A percentile compares a stretch with the other conserved stretches of the same genome.
phyloP scores from a whole-genome alignment of 2,797 vertebrate species.

The Enteromius viviparus region DNA sequence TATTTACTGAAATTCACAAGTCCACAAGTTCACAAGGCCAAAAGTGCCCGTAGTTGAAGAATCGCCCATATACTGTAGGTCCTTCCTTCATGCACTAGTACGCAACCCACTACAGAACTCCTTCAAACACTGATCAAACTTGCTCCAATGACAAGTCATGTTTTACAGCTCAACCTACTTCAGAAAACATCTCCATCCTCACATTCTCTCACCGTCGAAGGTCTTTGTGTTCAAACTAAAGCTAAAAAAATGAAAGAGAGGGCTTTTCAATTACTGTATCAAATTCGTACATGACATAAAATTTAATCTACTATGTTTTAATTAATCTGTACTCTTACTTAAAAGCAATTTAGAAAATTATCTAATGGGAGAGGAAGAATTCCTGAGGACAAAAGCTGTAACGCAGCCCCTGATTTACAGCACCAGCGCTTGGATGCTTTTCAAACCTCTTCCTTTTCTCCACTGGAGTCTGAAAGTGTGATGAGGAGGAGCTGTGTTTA shows the following conservation, averaged over 20 bases:
- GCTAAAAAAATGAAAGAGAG: constrained; percentile 66
- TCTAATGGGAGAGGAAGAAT: constrained; percentile 65
- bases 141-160: neutral
- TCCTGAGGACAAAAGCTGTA: constrained; percentile 65
- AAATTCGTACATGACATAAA: constrained; percentile 75
- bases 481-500: neutral
- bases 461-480: neutral
- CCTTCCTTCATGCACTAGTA: neutral
- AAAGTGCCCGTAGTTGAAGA: too few species aligned
- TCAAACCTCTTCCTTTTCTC: constrained; percentile 13
- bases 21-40: too few species aligned
- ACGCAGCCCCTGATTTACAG: constrained; percentile 51
- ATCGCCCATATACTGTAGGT: too few species aligned
- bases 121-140: neutral
- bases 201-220: constrained; percentile 37
- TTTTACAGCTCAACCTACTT: neutral
- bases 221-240: constrained; percentile 64
- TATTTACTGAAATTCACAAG: too few species aligned
- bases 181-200: neutral
- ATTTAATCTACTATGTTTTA: constrained; percentile 80
- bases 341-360: constrained; percentile 82
- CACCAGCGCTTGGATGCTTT: neutral
- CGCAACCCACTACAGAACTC: neutral
- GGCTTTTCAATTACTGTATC: constrained; percentile 75
- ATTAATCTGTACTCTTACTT: constrained; percentile 82